Conservation (phyloP, 2,888 invertebrate species). For the Cephalotes varians region DNA sequence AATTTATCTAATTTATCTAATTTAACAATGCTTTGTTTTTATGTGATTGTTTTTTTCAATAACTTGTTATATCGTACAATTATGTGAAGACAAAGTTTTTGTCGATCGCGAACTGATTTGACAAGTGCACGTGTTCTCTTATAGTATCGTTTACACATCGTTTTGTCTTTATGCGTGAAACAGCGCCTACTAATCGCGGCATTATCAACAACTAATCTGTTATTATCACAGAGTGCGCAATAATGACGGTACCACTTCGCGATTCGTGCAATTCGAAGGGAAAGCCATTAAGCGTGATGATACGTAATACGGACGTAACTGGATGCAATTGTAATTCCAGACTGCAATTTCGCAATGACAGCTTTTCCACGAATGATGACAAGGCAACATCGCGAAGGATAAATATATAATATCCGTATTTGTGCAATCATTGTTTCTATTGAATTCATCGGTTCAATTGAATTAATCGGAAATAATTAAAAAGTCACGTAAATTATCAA, state of each 20-base stretch:
- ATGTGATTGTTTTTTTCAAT: not conserved
- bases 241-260: constrained; percentile 19
- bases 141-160: not conserved
- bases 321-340: constrained; percentile 11
- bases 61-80: not conserved
- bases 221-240: constrained; percentile 40
- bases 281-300: constrained; percentile 44
- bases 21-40: not conserved
- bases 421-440: not conserved
- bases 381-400: constrained; percentile 6
- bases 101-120: not conserved
- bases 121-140: not conserved
- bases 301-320: constrained; percentile 40
- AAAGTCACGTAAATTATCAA: not conserved
- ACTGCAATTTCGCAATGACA: constrained; percentile 34
- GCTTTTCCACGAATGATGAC: constrained; percentile 21
- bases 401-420: constrained; percentile 19
- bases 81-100: not conserved
- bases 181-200: constrained; percentile 28
- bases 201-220: constrained; percentile 35
- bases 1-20: not conserved
- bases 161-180: constrained; percentile 12
- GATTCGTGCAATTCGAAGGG: constrained; percentile 34
- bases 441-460: not conserved
- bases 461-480: constrained; percentile 1